phyloP scores from a whole-genome alignment of 2,888 invertebrate species.

The Miltochrista miniata region DNA sequence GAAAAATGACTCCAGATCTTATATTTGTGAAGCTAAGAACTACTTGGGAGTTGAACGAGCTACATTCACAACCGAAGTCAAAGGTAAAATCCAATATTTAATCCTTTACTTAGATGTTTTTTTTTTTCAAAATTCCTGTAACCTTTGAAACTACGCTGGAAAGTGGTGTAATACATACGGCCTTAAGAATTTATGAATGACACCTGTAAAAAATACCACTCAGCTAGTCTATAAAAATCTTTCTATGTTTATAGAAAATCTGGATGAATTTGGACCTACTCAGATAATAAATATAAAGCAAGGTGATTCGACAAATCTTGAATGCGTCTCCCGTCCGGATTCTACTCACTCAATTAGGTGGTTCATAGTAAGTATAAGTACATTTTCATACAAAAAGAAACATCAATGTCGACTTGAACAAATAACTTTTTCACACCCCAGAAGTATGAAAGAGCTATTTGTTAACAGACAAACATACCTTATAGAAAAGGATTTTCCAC shows the following conservation, averaged over 20 bases:
- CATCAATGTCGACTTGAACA: too few species aligned
- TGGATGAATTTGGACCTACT: slow-evolving; percentile 11
- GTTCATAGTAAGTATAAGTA: slow-evolving; percentile 23
- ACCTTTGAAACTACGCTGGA: too few species aligned
- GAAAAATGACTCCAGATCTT: not conserved
- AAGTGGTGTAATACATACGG: too few species aligned
- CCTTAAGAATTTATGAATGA: too few species aligned
- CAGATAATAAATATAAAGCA: slow-evolving; percentile 12
- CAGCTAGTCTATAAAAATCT: not conserved
- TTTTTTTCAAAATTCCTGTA: too few species aligned
- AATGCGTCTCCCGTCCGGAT: slow-evolving; percentile 14
- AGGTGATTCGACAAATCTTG: slow-evolving; percentile 13
- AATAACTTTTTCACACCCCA: too few species aligned
- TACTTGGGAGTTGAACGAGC: not conserved
- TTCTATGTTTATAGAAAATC: slow-evolving; percentile 15
- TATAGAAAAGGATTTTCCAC: too few species aligned
- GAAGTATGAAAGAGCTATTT: too few species aligned
- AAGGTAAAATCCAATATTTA: slow-evolving; percentile 1
- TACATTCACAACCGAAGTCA: not conserved
- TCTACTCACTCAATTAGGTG: slow-evolving; percentile 20
- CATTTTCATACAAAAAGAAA: too few species aligned
- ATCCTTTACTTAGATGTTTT: too few species aligned
- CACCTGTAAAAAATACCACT: too few species aligned
- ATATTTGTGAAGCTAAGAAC: slow-evolving; percentile 10
- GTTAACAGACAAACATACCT: too few species aligned